Evolutionary conservation across 1,140 invertebrate species (phyloP).

Genomic region (Forficula auricularia): DNA sequence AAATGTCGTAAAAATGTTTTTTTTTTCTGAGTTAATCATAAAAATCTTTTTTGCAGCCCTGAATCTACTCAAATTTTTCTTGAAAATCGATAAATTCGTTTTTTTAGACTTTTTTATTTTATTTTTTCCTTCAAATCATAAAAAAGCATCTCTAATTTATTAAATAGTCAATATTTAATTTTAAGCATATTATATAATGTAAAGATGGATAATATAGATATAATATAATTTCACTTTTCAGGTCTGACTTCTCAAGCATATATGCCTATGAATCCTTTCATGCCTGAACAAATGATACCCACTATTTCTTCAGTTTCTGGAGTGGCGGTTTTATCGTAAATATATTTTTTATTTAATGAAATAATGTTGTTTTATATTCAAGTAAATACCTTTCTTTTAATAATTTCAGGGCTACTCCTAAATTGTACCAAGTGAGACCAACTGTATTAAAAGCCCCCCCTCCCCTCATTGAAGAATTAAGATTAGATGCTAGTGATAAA

Average conservation of each 20-base stretch:
- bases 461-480: constrained; percentile 6
- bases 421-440: constrained; percentile 14
- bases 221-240: neutral
- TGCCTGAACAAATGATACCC: too few species aligned
- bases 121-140: constrained; percentile 41
- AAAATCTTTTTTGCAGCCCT: too few species aligned
- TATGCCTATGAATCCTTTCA: constrained; percentile 27
- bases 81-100: constrained; percentile 7
- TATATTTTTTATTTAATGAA: too few species aligned
- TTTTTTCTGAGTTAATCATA: too few species aligned
- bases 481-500: constrained; percentile 2
- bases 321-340: too few species aligned
- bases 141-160: constrained; percentile 19
- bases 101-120: constrained; percentile 7
- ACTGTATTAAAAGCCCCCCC: constrained; percentile 12
- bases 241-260: constrained; percentile 18
- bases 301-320: too few species aligned
- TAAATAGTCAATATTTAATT: neutral
- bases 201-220: too few species aligned
- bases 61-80: too few species aligned
- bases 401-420: constrained; percentile 19
- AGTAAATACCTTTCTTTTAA: too few species aligned
- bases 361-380: too few species aligned
- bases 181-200: too few species aligned
- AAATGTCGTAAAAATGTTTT: too few species aligned